These are phyloP conservation scores for Crotalus horridus DNA, from an alignment of 2,113 vertebrate genomes.

Conservation along the genomic window DNA sequence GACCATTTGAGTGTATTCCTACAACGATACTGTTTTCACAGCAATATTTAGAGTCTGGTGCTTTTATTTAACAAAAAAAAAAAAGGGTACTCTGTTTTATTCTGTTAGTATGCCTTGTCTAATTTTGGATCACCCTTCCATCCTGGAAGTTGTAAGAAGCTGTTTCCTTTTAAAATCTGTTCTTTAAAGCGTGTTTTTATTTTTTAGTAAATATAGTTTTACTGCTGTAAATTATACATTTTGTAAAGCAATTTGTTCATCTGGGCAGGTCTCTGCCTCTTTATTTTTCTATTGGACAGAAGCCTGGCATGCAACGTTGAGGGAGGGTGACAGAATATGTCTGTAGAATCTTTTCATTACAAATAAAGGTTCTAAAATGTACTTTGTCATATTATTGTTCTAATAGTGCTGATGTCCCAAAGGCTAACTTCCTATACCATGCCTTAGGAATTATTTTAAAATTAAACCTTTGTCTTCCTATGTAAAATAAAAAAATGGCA, in stretches of 20 bases:
- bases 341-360: conserved; percentile 12
- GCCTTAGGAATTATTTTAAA: not conserved
- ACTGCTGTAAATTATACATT: conserved; percentile 16
- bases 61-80: not conserved
- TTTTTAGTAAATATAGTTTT: conserved; percentile 13
- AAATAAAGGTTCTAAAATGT: conserved; percentile 8
- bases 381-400: not conserved
- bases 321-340: not conserved
- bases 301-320: not conserved
- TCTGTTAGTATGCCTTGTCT: not conserved
- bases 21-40: not conserved
- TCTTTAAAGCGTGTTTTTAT: not conserved
- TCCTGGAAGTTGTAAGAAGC: not conserved
- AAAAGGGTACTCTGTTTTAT: not conserved
- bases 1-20: not conserved
- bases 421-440: not conserved
- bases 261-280: conserved; percentile 2
- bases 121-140: not conserved
- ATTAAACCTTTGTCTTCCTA: not conserved
- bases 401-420: not conserved
- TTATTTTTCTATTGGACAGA: conserved; percentile 30
- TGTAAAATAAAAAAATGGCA: not conserved
- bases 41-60: conserved; percentile 3
- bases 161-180: conserved; percentile 14
- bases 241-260: conserved; percentile 18